Evolutionary conservation across 2,113 vertebrate genomes (phyloP), one percentile per base, ranked within the genome.

Genomic region (Proterorhinus semilunaris): DNA sequence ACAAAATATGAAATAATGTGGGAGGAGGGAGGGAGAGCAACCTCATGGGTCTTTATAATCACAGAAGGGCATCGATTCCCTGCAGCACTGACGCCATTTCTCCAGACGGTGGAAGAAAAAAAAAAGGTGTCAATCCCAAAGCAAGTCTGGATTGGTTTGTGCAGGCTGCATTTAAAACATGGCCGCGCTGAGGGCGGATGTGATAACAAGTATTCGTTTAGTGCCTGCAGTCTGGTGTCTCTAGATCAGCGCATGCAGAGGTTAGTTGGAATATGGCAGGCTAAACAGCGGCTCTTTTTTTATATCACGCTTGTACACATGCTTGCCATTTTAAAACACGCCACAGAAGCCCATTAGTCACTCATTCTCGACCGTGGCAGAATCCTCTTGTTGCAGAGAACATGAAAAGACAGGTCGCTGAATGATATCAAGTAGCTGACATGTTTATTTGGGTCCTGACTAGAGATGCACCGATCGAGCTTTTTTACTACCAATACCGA

Each of bases 1-100:
- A 65, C 52, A 78, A 82, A 81, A 80, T 79, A 86, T 81, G 52
- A 75, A 90, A 82, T 82, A 75, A 83, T 84, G 72, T 76, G 57
- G 69, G 48, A 51, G 74, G 81, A 86, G 62, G 52, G 72, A 86
- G 75, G 69, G 70, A 6, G 46, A 52, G 3, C 6, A 45, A 76
- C 80, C 66, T 80, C 72, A 66, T 27, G 4, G 74, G 50, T 44
- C 48, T 4, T 36, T 36, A 47, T 21, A 43, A 43, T 48, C 44
- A 68, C 3, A 64, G 68, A 62, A 66, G 53, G 64, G 42, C 72
- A 82, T 58, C 12, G 10, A 21, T 2, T 27, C 62, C 78, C 70
- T 66, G 6, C 21, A 45, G 75, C 55, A 66, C 66, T 1, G 5
- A 71, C 55, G 66, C 47, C 53, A 64, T 64, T 70, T 54, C 42